phyloP scores from a whole-genome alignment of 2,797 vertebrate species.

The Syngnathus rostellatus region DNA sequence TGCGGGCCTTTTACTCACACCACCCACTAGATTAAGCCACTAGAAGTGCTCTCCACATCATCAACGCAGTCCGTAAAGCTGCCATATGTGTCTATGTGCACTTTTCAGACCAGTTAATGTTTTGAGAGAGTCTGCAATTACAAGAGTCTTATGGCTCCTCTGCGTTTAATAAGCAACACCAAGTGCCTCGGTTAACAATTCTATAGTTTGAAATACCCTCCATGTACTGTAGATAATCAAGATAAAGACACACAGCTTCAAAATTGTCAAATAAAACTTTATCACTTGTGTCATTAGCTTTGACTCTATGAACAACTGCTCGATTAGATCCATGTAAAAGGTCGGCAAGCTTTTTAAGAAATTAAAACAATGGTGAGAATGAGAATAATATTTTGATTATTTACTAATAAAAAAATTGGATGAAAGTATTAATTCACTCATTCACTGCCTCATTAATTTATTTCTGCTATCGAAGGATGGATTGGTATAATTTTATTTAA shows the following conservation, averaged over 20 bases:
- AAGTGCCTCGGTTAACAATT: not conserved
- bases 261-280: not conserved
- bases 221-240: not conserved
- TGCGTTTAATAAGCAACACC: not conserved
- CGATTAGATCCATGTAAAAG: not conserved
- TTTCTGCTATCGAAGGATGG: too few relatives aligned
- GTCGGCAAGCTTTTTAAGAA: not conserved
- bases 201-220: not conserved
- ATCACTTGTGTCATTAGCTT: not conserved
- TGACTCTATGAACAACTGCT: not conserved
- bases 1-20: too few relatives aligned
- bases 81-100: not conserved
- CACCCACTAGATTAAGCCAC: too few relatives aligned
- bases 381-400: too few relatives aligned
- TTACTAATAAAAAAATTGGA: too few relatives aligned
- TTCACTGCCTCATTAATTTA: too few relatives aligned
- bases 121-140: not conserved
- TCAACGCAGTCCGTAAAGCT: not conserved
- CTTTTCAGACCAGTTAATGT: not conserved
- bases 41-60: too few relatives aligned
- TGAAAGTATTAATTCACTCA: too few relatives aligned
- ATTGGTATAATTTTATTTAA: too few relatives aligned
- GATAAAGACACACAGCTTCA: not conserved
- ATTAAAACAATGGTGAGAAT: too few relatives aligned
- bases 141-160: not conserved